A percentile compares a stretch with the other conserved stretches of the same genome.
Evolutionary conservation across 1,140 invertebrate species (phyloP).

Genomic region (Ostrea edulis): DNA sequence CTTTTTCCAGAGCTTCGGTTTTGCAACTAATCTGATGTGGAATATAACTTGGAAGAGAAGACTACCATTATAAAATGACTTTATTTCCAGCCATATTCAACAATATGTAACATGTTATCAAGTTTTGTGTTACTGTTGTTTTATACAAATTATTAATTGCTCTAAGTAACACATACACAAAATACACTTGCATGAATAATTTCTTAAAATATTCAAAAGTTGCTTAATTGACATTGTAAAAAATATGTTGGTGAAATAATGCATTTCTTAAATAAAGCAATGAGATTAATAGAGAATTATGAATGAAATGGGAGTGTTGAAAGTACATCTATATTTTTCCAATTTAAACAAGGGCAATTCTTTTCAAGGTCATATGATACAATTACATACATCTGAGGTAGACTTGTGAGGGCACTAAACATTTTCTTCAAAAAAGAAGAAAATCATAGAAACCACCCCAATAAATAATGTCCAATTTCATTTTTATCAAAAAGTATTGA

Average conservation of each 20-base stretch:
- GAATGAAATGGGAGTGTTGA: background rate
- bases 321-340: background rate
- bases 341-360: too few species aligned
- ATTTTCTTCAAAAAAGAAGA: background rate
- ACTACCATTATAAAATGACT: background rate
- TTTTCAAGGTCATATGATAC: background rate
- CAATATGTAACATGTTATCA: background rate
- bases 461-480: background rate
- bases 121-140: background rate
- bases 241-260: slow-evolving; percentile 7
- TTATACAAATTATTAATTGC: slow-evolving; percentile 4
- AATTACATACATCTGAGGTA: slow-evolving; percentile 6
- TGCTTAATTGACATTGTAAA: background rate
- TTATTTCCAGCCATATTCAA: slow-evolving; percentile 23
- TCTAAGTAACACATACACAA: background rate
- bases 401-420: background rate
- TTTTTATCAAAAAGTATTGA: background rate
- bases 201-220: background rate
- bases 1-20: too few species aligned
- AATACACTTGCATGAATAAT: background rate
- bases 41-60: background rate
- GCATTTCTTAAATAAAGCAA: slow-evolving; percentile 35
- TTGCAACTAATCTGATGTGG: too few species aligned
- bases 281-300: background rate
- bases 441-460: background rate